These are phyloP conservation scores for Ectemnius cavifrons DNA, from an alignment of 2,888 invertebrate genomes.

Conservation along the genomic window DNA sequence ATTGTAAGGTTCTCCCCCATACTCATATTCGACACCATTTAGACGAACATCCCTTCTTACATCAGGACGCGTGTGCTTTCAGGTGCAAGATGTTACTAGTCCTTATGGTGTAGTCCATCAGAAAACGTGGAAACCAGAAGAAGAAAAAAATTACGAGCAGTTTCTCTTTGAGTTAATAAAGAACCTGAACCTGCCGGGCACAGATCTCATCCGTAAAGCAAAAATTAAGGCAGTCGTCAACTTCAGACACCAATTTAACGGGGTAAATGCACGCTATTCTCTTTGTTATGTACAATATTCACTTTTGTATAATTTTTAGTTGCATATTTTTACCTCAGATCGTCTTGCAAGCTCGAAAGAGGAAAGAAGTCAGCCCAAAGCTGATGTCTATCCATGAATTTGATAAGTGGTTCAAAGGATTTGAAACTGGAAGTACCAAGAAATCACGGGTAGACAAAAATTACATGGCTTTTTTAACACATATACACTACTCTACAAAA, in stretches of 20 bases:
- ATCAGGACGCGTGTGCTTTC: neutral
- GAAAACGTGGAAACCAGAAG: neutral
- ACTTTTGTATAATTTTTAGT: no score
- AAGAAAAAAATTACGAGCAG: neutral
- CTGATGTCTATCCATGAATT: no score
- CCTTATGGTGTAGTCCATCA: neutral
- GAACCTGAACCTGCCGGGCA: neutral
- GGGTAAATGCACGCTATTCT: neutral
- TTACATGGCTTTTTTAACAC: no score
- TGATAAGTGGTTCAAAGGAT: no score
- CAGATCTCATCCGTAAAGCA: neutral
- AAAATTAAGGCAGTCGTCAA: neutral
- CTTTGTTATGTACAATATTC: neutral
- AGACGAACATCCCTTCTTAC: neutral
- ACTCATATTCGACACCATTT: neutral
- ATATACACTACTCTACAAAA: no score
- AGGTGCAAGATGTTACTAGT: neutral
- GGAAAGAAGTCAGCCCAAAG: no score
- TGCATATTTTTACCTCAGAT: no score
- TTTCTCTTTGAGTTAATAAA: neutral
- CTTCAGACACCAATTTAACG: neutral
- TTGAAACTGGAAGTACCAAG: no score
- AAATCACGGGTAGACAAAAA: no score
- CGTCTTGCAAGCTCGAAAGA: no score
- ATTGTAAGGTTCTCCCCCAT: neutral